Evolutionary conservation across 2,113 vertebrate species (phyloP).

Genomic region (Chaenocephalus aceratus): DNA sequence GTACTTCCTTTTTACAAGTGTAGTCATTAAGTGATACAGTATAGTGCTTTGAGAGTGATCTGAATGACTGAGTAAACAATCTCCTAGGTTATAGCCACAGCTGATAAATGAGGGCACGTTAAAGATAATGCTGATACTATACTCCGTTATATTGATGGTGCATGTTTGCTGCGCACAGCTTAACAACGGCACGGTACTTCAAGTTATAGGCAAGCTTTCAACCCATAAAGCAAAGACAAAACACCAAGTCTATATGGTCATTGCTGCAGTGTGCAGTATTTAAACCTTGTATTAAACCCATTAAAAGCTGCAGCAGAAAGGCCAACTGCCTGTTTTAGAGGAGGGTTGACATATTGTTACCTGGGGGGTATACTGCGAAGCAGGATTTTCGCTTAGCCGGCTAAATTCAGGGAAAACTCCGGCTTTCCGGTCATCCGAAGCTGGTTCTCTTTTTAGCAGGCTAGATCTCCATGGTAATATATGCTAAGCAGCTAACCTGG

Average conservation of each 20-base stretch:
- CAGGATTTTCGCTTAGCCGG: too few relatives aligned
- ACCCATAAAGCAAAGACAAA: neutral
- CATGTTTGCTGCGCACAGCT: constrained; percentile 1
- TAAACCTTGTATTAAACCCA: neutral
- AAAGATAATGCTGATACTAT: constrained; percentile 12
- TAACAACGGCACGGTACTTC: neutral
- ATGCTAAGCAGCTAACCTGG: too few relatives aligned
- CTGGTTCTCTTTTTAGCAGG: too few relatives aligned
- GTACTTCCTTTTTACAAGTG: constrained; percentile 20
- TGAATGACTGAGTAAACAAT: constrained; percentile 27
- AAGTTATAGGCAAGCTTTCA: neutral
- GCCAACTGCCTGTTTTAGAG: neutral
- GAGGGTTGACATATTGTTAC: constrained; percentile 4
- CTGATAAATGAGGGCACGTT: constrained; percentile 23
- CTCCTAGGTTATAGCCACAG: neutral
- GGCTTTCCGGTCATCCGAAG: too few relatives aligned
- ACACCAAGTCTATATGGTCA: neutral
- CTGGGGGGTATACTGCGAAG: too few relatives aligned
- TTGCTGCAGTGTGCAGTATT: constrained; percentile 1
- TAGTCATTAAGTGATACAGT: constrained; percentile 17
- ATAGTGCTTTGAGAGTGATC: neutral
- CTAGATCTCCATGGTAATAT: too few relatives aligned
- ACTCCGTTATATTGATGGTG: neutral
- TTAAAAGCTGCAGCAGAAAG: constrained; percentile 31
- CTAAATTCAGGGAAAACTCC: too few relatives aligned